These are phyloP conservation scores for Lithophane leautieri DNA, from an alignment of 2,888 invertebrate species.

Conservation along the genomic window DNA sequence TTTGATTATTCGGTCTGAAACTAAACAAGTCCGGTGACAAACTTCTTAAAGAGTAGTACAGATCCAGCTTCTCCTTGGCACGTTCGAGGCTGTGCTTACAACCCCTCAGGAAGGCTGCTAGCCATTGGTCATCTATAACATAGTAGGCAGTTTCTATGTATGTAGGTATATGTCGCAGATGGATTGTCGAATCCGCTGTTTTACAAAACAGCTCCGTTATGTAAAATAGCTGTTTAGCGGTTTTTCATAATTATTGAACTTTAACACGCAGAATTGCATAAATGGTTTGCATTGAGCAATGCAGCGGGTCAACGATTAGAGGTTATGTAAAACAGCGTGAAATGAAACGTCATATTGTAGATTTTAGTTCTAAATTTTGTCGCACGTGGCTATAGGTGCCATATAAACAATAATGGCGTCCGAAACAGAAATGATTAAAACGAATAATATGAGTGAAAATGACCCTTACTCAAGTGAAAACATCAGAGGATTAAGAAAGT, in stretches of 20 bases:
- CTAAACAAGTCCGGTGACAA: conserved; percentile 87
- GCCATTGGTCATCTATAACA: conserved; percentile 90
- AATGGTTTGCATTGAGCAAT: no score
- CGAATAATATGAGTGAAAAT: no score
- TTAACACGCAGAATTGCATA: background rate
- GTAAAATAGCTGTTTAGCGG: background rate
- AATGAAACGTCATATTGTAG: no score
- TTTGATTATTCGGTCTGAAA: conserved; percentile 43
- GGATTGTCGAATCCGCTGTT: background rate
- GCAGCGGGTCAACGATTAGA: no score
- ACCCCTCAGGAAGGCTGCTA: conserved; percentile 91
- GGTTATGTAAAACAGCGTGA: no score
- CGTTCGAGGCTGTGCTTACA: conserved; percentile 91
- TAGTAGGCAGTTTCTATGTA: background rate
- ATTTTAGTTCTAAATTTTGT: no score
- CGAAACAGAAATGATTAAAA: no score
- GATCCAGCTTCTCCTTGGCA: conserved; percentile 91
- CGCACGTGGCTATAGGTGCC: no score
- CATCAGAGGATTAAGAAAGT: no score
- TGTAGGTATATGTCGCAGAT: background rate
- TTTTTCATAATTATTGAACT: background rate
- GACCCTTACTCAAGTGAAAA: no score
- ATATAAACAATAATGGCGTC: no score
- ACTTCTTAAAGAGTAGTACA: conserved; percentile 88
- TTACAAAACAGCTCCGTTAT: background rate